Evolutionary conservation across 2,888 invertebrate species (phyloP), one percentile per base, ranked within the genome.

Genomic region (Acanthococcus lagerstroemiae): DNA sequence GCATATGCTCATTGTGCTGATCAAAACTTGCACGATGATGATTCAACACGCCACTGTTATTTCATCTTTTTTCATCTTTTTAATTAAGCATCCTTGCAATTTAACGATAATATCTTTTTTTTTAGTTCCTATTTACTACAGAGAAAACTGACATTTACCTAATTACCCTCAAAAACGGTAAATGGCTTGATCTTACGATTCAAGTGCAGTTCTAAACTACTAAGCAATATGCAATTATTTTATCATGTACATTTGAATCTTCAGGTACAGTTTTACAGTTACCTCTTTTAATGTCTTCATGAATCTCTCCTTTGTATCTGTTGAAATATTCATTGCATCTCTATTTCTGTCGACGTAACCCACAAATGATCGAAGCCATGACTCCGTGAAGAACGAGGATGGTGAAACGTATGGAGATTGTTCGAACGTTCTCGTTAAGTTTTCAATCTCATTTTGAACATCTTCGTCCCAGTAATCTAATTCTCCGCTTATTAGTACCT

Each of bases 331-430:
- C 25, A 88, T 78, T 73, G 85, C 85, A 68, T 89, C 87, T 71
- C 84, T 81, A 73, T 88, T 88, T 72, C 85, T 80, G 44, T 84
- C 83, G 6, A 87, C 82, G 73, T 90, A 91, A 60, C 84, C 84
- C 0, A 88, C 78, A 73, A 90, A 93, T 25, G 87, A 86, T 66
- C 92, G 80, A 25, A 93, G 77, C 93, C 93, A 94, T 0, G 90
- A 92, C 76, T 92, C 91, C 0, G 92, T 90, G 74, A 90, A 90
- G 1, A 89, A 75, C 0, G 87, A 84, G 46, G 84, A 84, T 1
- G 87, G 86, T 0, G 76, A 76, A 66, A 91, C 85, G 75, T 86
- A 92, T 0, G 85, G 82, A 0, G 88, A 88, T 68, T 85, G 85
- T 75, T 93, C 93, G 69, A 93, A 80, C 25, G 81, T 83, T 70